These are phyloP conservation scores for Mareca penelope DNA, from an alignment of 2,797 vertebrate genomes.

Conservation along the genomic window DNA sequence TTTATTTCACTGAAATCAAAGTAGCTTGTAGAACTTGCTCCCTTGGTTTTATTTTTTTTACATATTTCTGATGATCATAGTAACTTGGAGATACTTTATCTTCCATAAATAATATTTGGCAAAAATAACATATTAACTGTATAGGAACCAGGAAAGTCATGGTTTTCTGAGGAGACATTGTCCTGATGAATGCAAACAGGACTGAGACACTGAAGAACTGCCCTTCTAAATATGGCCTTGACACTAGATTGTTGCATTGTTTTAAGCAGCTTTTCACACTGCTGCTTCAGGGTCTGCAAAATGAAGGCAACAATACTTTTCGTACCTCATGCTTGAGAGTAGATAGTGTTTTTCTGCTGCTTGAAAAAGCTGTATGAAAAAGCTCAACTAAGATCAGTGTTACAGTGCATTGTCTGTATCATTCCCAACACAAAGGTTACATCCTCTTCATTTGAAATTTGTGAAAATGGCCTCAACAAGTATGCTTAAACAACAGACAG, in stretches of 20 bases:
- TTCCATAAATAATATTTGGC: neutral
- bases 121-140: neutral
- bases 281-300: neutral
- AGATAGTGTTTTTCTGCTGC: neutral
- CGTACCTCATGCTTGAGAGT: rapidly evolving
- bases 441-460: neutral
- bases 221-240: neutral
- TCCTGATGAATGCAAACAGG: neutral
- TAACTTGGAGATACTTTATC: neutral
- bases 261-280: neutral
- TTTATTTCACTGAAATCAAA: slow-evolving; percentile 17
- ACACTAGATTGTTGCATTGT: neutral
- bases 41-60: neutral
- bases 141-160: neutral
- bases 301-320: neutral
- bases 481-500: neutral
- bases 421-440: neutral
- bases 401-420: rapidly evolving
- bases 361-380: neutral
- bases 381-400: no score
- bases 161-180: neutral
- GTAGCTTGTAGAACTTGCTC: neutral
- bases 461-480: neutral
- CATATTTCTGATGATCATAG: neutral
- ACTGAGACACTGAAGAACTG: neutral